Evolutionary conservation across 1,140 invertebrate genomes (phyloP).

Genomic region (Leptopilina boulardi): DNA sequence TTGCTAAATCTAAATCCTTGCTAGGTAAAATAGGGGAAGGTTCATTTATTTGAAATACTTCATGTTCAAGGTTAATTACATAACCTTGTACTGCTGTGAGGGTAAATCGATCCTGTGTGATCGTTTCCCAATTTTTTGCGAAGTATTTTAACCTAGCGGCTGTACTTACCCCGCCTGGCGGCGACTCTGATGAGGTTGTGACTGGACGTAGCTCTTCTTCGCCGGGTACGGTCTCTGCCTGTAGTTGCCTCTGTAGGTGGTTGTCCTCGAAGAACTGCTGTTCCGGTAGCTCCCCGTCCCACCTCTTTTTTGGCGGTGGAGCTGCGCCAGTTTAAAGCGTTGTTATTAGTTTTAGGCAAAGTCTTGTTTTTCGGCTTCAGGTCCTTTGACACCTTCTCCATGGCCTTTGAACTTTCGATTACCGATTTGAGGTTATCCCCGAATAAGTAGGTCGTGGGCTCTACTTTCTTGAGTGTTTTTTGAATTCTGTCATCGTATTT

Average conservation of each 20-base stretch:
- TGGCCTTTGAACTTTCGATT: constrained; percentile 3
- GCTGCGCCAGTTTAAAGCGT: not conserved
- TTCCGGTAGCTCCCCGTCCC: not conserved
- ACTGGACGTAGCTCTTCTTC: not conserved
- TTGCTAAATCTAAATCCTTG: not conserved
- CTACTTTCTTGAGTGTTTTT: not conserved
- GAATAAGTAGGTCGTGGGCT: not conserved
- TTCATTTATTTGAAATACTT: not conserved
- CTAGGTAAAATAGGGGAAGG: not conserved
- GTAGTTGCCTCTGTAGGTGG: not conserved
- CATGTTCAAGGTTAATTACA: not conserved
- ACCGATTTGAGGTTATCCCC: constrained; percentile 11
- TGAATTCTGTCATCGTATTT: not conserved
- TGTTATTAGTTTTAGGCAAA: not conserved
- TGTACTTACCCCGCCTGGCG: not conserved
- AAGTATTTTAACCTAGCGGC: too few relatives aligned
- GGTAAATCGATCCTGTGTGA: not conserved
- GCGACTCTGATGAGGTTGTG: not conserved
- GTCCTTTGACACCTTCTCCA: not conserved
- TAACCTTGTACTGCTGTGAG: not conserved
- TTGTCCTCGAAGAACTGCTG: not conserved
- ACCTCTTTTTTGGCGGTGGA: not conserved
- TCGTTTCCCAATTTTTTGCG: not conserved
- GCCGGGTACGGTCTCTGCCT: not conserved
- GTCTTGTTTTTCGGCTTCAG: not conserved